phyloP scores from a whole-genome alignment of 1,140 invertebrate genomes.

The Spodoptera frugiperda region DNA sequence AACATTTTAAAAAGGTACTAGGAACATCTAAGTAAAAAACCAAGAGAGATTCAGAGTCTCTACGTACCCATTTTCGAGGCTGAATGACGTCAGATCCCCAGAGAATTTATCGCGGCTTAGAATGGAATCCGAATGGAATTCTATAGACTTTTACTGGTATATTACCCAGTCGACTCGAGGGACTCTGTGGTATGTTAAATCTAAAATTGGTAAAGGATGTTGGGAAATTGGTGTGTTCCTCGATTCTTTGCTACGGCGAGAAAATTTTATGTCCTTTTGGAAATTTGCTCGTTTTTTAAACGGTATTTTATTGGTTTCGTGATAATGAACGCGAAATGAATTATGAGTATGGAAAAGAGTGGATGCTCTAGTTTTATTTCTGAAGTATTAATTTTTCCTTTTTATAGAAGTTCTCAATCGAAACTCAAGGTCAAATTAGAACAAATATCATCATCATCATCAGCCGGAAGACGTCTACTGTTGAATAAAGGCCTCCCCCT shows the following conservation, averaged over 20 bases:
- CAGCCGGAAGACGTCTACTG: too few relatives aligned
- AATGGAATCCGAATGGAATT: constrained; percentile 41
- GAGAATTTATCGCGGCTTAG: constrained; percentile 26
- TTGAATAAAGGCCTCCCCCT: too few relatives aligned
- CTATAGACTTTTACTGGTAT: constrained; percentile 41
- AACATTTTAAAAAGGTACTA: neutral
- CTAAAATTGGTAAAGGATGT: constrained; percentile 39
- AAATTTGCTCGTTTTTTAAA: neutral
- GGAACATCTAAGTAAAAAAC: neutral
- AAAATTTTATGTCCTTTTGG: neutral
- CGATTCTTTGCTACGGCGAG: neutral
- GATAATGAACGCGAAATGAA: too few relatives aligned
- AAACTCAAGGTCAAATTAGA: too few relatives aligned
- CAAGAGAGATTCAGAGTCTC: neutral
- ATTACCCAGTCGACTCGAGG: constrained; percentile 4
- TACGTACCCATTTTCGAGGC: constrained; percentile 16
- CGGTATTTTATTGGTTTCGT: too few relatives aligned
- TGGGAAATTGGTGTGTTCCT: neutral
- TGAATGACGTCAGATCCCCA: constrained; percentile 16
- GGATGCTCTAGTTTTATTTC: too few relatives aligned
- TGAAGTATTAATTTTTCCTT: too few relatives aligned
- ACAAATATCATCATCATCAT: too few relatives aligned
- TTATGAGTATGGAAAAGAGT: too few relatives aligned
- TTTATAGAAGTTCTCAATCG: too few relatives aligned
- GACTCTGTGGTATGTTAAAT: constrained; percentile 36